Conservation (phyloP, 2,113 vertebrate species). For the Dasyprocta punctata region DNA sequence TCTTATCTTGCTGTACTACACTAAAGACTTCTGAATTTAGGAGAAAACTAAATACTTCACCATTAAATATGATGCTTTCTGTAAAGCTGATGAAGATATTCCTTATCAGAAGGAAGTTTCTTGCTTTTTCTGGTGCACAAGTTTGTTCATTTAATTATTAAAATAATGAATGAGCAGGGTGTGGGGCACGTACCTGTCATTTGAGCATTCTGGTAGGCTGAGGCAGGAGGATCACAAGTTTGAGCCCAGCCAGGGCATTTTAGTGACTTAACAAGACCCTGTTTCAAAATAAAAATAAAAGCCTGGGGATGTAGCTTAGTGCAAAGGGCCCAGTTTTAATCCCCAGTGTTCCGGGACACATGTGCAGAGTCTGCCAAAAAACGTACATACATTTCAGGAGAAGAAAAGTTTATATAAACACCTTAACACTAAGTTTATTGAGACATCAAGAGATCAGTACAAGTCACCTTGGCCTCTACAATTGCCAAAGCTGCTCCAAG, state of each 20-base stretch:
- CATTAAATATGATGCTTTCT: background rate
- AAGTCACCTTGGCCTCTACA: background rate
- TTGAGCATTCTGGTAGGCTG: background rate
- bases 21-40: background rate
- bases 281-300: background rate
- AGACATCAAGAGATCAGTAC: background rate
- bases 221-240: background rate
- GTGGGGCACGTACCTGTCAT: background rate
- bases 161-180: background rate
- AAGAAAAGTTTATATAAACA: background rate
- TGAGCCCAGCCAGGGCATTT: background rate
- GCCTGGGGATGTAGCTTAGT: too few relatives aligned
- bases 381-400: background rate
- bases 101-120: background rate
- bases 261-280: background rate
- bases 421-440: background rate
- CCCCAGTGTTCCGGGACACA: background rate
- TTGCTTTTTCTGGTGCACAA: background rate
- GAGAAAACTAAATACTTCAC: background rate
- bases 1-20: background rate
- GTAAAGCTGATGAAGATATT: background rate
- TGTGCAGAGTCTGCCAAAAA: background rate
- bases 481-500: too few relatives aligned
- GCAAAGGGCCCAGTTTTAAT: background rate
- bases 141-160: background rate